Evolutionary conservation across 2,888 invertebrate species (phyloP).

Genomic region (Nesidiocoris tenuis): DNA sequence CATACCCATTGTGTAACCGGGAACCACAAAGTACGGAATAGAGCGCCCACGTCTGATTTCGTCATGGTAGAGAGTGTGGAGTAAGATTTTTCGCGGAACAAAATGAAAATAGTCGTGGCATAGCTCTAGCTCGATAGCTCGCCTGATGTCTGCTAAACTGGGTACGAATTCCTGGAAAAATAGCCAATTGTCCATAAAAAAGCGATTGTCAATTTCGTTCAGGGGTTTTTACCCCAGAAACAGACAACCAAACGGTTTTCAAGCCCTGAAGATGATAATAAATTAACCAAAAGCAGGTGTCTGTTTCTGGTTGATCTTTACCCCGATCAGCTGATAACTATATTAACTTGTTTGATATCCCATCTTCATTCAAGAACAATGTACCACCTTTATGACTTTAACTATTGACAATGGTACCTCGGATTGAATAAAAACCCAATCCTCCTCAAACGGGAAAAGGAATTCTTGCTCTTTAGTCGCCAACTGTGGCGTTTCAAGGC

Average conservation of each 20-base stretch:
- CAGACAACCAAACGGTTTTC: no score
- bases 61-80: conserved; percentile 15
- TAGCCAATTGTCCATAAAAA: background rate
- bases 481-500: conserved; percentile 7
- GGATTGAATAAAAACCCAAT: conserved; percentile 16
- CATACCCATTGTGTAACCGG: conserved; percentile 34
- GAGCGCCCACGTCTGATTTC: background rate
- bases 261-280: no score
- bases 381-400: no score
- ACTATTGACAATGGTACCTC: no score
- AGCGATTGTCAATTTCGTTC: no score
- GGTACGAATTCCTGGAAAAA: conserved; percentile 30
- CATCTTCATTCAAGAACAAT: no score
- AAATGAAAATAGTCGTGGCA: conserved; percentile 26
- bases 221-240: no score
- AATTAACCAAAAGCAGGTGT: no score
- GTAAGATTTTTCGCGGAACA: conserved; percentile 8
- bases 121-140: conserved; percentile 24
- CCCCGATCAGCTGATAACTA: no score
- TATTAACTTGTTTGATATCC: no score
- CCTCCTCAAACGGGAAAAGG: conserved; percentile 24
- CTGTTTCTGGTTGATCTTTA: no score
- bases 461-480: conserved; percentile 9
- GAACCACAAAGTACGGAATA: conserved; percentile 21
- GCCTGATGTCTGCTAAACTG: background rate